These are phyloP conservation scores for Apeltes quadracus DNA, from an alignment of 2,113 vertebrate species.

Conservation along the genomic window DNA sequence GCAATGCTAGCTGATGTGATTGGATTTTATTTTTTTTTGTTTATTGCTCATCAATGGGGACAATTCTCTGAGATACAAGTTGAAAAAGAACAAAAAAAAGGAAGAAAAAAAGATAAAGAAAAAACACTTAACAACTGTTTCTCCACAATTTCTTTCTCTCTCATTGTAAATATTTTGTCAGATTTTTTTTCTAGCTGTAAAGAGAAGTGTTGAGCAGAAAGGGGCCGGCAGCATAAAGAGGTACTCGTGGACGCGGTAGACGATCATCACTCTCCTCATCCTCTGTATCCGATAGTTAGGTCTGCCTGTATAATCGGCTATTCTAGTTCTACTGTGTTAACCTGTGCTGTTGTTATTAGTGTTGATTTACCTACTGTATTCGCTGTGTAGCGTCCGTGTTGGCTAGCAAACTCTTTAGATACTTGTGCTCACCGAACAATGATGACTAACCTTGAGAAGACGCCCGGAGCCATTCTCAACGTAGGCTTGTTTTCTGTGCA, in stretches of 20 bases:
- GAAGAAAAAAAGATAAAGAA: slow-evolving; percentile 71
- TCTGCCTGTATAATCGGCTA: slow-evolving; percentile 71
- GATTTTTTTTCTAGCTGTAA: slow-evolving; percentile 82
- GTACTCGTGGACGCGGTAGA: slow-evolving; percentile 72
- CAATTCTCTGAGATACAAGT: slow-evolving; percentile 78
- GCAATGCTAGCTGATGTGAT: slow-evolving; percentile 86
- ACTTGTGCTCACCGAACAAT: slow-evolving; percentile 58
- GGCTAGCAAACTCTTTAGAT: slow-evolving; percentile 63
- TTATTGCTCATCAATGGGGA: slow-evolving; percentile 83
- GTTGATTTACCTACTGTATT: slow-evolving; percentile 76
- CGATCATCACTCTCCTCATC: slow-evolving; percentile 49
- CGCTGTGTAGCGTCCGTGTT: slow-evolving; percentile 70
- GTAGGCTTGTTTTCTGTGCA: slow-evolving; percentile 68
- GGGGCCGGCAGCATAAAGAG: slow-evolving; percentile 85
- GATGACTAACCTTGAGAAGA: slow-evolving; percentile 59
- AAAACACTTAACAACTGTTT: slow-evolving; percentile 79
- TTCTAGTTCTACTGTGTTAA: slow-evolving; percentile 72
- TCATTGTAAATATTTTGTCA: slow-evolving; percentile 87
- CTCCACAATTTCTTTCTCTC: slow-evolving; percentile 82
- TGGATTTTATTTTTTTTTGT: slow-evolving; percentile 80
- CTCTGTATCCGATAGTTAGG: slow-evolving; percentile 60
- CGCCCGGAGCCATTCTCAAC: slow-evolving; percentile 52
- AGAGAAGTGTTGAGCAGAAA: slow-evolving; percentile 80
- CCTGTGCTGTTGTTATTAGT: slow-evolving; percentile 76
- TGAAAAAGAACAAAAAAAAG: slow-evolving; percentile 59